These are phyloP conservation scores for Neolamprologus hecqui DNA, from an alignment of 2,113 vertebrate species.

Conservation along the genomic window DNA sequence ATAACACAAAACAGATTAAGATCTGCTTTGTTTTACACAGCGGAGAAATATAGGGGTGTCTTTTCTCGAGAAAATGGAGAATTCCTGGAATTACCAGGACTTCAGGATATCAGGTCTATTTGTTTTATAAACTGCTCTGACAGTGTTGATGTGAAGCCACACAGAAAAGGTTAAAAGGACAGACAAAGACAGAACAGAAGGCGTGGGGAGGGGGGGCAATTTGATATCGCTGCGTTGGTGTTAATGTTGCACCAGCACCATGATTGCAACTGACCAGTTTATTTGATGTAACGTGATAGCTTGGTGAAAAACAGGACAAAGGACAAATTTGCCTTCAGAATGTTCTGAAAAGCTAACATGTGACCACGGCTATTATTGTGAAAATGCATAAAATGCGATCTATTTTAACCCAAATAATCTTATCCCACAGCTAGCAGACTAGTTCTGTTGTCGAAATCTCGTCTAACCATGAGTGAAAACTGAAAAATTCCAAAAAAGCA, in stretches of 20 bases:
- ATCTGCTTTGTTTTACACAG: not conserved
- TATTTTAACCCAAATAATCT: not conserved
- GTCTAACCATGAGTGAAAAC: not conserved
- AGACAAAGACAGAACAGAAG: not conserved
- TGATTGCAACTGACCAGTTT: not conserved
- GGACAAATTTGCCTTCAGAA: not conserved
- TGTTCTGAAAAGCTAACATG: not conserved
- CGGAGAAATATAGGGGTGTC: not conserved
- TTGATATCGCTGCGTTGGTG: not conserved
- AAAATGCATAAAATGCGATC: not conserved
- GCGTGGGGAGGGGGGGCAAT: not conserved
- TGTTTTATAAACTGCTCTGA: not conserved
- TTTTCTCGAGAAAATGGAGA: not conserved
- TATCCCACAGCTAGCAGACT: not conserved
- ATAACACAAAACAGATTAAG: not conserved
- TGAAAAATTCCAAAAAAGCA: rapidly evolving
- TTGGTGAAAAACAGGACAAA: not conserved
- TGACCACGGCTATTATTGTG: not conserved
- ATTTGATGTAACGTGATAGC: not conserved
- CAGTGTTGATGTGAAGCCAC: not conserved
- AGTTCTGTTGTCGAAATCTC: not conserved
- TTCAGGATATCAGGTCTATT: not conserved
- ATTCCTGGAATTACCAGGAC: not conserved
- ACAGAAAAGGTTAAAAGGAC: not conserved
- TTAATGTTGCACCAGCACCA: not conserved